Base-by-base conservation (phyloP, 2,113 vertebrate species). In the Mirza zaza region DNA sequence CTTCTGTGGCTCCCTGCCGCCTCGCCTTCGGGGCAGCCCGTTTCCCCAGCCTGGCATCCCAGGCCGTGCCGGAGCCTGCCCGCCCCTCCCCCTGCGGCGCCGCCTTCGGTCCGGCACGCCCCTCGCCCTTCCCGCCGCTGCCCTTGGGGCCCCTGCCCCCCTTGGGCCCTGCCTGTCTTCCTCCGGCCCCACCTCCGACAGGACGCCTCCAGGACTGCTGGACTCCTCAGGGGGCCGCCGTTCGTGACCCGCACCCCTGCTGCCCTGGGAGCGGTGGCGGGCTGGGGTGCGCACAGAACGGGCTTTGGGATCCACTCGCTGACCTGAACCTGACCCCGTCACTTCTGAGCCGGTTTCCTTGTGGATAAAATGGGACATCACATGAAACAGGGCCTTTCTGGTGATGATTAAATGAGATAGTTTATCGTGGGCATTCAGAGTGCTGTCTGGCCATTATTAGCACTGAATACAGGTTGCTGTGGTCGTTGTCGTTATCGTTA, bases 91-190 rank as follows among this genome's bases (percentile, higher is more conserved):
- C 45, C 36, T 52, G 81, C 8, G 8, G 13, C 11, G 20, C 52
- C 61, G n/a, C 13, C 1, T 5, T 34, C 68, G 4, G 0, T 6
- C 23, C 8, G 63, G 9, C 21, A 15, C 34, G 17, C 3, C 12
- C 4, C 1, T 0, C 29, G 3, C 17, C 91, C 86, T 71, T 55
- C 76, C 68, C 36, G 83, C 71, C 11, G 3, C 73, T 90, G 59
- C 70, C 39, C 13, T 29, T 25, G 70, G 3, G 39, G 45, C 57
- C 5, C 8, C 11, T 42, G 7, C 61, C 20, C 4, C 7, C 10
- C 32, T 29, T 20, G n/a, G n/a, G n/a, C n/a, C n/a, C 55, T 34
- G 27, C 34, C 15, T 2, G 39, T 10, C 3, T 20, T 70, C 52
- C 68, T 42, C 27, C 0, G 29, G 15, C n/a, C 59, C 87, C 82